Evolutionary conservation across 2,888 invertebrate genomes (phyloP).

Genomic region (Volucella bombylans): DNA sequence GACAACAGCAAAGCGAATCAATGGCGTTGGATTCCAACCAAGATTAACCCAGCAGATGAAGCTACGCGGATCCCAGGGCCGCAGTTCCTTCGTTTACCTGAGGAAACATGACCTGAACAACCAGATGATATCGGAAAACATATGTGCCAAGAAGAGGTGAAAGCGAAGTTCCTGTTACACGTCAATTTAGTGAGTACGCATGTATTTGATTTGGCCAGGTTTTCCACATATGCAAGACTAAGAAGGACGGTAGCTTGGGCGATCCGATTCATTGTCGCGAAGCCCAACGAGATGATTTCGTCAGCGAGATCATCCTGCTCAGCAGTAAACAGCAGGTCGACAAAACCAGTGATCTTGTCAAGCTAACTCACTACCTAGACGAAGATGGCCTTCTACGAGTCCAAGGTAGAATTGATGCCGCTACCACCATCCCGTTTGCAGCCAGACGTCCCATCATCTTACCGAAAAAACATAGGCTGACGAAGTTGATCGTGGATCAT

Average conservation of each 20-base stretch:
- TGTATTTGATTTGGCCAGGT: background rate
- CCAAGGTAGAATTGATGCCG: slow-evolving; percentile 13
- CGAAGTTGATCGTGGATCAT: background rate
- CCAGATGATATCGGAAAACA: background rate
- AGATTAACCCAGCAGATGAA: slow-evolving; percentile 44
- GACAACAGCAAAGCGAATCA: too few relatives aligned
- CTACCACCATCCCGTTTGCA: background rate
- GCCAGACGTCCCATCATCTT: slow-evolving; percentile 24
- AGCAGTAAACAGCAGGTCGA: background rate
- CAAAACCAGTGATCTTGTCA: background rate
- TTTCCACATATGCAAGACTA: slow-evolving; percentile 3
- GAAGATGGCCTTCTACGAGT: slow-evolving; percentile 4
- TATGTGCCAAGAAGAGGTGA: background rate
- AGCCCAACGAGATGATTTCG: slow-evolving; percentile 2
- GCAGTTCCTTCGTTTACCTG: slow-evolving; percentile 30
- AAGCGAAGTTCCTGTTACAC: background rate
- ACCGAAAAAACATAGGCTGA: slow-evolving; percentile 33
- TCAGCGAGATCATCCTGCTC: background rate
- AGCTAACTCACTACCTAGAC: background rate
- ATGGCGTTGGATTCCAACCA: too few relatives aligned
- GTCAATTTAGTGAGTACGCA: background rate
- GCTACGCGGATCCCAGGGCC: slow-evolving; percentile 57
- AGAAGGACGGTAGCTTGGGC: slow-evolving; percentile 4
- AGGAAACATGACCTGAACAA: background rate
- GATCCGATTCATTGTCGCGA: too few relatives aligned